phyloP scores from a whole-genome alignment of 1,140 invertebrate genomes.

The Danaus plexippus region DNA sequence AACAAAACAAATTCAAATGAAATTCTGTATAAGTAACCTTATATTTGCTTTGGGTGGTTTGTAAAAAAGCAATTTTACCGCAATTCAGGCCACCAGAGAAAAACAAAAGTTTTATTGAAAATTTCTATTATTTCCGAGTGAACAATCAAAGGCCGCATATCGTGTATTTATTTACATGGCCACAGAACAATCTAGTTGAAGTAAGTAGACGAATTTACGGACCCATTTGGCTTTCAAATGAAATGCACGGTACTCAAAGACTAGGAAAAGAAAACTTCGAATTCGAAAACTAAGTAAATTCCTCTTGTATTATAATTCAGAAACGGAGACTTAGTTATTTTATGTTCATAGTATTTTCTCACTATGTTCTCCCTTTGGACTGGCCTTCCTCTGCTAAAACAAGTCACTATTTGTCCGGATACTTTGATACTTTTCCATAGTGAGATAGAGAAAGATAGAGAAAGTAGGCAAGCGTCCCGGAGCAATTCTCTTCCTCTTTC shows the following conservation, averaged over 20 bases:
- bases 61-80: no score
- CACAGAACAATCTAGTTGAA: slow-evolving; percentile 32
- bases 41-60: no score
- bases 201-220: slow-evolving; percentile 38
- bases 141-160: slow-evolving; percentile 17
- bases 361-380: no score
- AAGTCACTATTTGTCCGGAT: no score
- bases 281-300: slow-evolving; percentile 53
- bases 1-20: no score
- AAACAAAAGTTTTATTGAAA: slow-evolving; percentile 10
- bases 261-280: slow-evolving; percentile 45
- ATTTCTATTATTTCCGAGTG: slow-evolving; percentile 3
- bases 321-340: slow-evolving; percentile 21
- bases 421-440: no score
- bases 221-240: slow-evolving; percentile 62
- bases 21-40: no score
- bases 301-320: slow-evolving; percentile 33
- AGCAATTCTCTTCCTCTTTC: no score
- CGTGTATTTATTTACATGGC: slow-evolving; percentile 18
- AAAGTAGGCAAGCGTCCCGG: no score
- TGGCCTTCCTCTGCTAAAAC: no score
- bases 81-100: background rate
- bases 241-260: slow-evolving; percentile 54
- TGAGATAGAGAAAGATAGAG: no score
- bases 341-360: background rate